These are phyloP conservation scores for Drosophila tani DNA, from an alignment of 1,140 invertebrate genomes.

Conservation along the genomic window DNA sequence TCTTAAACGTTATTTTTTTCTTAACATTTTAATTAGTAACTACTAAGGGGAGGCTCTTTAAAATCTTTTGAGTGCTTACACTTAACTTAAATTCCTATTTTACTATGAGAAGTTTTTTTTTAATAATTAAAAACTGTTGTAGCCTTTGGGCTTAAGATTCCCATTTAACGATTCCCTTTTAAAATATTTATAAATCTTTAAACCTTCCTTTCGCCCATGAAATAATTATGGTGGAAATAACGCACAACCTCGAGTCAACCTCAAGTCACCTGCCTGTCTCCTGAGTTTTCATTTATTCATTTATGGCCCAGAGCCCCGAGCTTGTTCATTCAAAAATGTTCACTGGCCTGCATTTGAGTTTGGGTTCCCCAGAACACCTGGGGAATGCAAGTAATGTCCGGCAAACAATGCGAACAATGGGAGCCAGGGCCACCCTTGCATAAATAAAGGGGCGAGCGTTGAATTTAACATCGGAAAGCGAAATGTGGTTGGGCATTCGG, in stretches of 20 bases:
- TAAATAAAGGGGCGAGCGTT: slow-evolving; percentile 42
- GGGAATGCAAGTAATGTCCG: slow-evolving; percentile 43
- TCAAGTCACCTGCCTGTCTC: slow-evolving; percentile 14
- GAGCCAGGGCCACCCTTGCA: slow-evolving; percentile 30
- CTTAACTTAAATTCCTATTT: background rate
- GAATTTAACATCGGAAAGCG: slow-evolving; percentile 47
- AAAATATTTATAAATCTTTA: slow-evolving; percentile 5
- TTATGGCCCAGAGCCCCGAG: background rate
- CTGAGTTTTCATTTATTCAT: slow-evolving; percentile 32
- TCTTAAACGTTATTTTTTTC: background rate
- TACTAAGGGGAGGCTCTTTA: background rate
- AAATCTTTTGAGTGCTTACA: background rate
- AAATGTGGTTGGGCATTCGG: background rate
- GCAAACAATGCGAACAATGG: slow-evolving; percentile 55
- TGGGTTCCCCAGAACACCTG: slow-evolving; percentile 15
- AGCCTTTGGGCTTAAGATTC: too few species aligned
- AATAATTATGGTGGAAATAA: slow-evolving; percentile 9
- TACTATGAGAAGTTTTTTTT: too few species aligned
- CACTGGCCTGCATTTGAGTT: slow-evolving; percentile 15
- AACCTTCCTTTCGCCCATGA: background rate
- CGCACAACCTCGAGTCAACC: background rate
- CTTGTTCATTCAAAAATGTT: slow-evolving; percentile 6
- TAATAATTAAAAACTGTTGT: background rate
- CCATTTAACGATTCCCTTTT: background rate
- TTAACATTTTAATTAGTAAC: slow-evolving; percentile 5